Percentiles rank a stretch among this genome's conserved stretches.
Conservation (phyloP, 2,888 invertebrate species). For the Himalopsyche tibetana region DNA sequence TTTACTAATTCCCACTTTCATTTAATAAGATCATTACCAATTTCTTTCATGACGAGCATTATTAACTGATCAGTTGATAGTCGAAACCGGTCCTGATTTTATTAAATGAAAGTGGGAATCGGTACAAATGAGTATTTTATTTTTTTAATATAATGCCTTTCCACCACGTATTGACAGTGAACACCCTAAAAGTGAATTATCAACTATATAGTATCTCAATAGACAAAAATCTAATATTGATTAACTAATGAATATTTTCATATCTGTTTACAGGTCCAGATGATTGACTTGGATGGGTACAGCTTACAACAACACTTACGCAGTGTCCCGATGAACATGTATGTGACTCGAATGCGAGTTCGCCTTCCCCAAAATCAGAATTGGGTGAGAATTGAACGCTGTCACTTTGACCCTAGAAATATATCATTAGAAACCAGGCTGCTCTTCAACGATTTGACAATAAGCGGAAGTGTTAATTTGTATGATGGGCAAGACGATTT, state of each 20-base stretch:
- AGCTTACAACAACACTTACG: constrained; percentile 81
- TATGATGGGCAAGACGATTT: constrained; percentile 72
- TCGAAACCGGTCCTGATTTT: too few species aligned
- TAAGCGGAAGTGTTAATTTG: constrained; percentile 85
- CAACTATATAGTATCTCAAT: too few species aligned
- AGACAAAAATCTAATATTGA: not conserved
- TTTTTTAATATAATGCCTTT: too few species aligned
- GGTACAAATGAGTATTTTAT: too few species aligned
- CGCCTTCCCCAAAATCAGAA: constrained; percentile 80
- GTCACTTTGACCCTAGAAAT: constrained; percentile 85
- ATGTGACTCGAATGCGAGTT: constrained; percentile 83
- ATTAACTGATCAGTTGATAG: too few species aligned
- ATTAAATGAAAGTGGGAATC: too few species aligned
- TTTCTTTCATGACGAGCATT: too few species aligned
- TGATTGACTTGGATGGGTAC: constrained; percentile 80
- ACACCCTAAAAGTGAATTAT: too few species aligned
- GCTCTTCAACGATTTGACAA: constrained; percentile 86
- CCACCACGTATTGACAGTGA: too few species aligned
- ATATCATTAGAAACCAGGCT: constrained; percentile 86
- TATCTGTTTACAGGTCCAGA: constrained; percentile 70
- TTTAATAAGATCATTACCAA: too few species aligned
- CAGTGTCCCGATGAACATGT: constrained; percentile 81
- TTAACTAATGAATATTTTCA: not conserved
- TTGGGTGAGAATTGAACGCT: constrained; percentile 86
- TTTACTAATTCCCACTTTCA: too few species aligned